These are phyloP conservation scores for Ectropis crepuscularia DNA, from an alignment of 2,888 invertebrate genomes.

Conservation along the genomic window DNA sequence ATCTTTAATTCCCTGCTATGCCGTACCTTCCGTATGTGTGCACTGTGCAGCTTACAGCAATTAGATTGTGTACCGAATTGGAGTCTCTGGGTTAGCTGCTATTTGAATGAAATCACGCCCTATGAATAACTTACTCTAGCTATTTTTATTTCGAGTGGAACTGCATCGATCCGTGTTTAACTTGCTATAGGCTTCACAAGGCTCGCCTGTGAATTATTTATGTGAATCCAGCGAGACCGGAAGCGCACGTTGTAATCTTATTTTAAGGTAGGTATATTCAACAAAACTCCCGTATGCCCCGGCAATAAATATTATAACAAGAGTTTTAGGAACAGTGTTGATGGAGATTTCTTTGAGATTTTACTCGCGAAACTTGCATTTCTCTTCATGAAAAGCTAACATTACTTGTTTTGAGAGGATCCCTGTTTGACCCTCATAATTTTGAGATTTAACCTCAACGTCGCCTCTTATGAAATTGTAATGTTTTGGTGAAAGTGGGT, in stretches of 20 bases:
- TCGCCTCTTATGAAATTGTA: too few species aligned
- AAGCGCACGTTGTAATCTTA: constrained; percentile 63
- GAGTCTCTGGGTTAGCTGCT: too few species aligned
- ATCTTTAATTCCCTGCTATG: too few species aligned
- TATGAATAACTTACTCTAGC: background rate
- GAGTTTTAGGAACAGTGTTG: constrained; percentile 23
- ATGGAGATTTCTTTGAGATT: constrained; percentile 27
- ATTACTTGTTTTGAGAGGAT: too few species aligned
- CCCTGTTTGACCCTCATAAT: too few species aligned
- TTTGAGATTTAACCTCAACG: too few species aligned
- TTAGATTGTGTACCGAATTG: too few species aligned
- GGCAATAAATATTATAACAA: constrained; percentile 53
- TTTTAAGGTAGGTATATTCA: constrained; percentile 63
- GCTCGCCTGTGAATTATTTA: constrained; percentile 73
- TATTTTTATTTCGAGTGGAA: constrained; percentile 40
- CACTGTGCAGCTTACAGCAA: too few species aligned
- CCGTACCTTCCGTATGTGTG: too few species aligned
- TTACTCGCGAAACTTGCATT: background rate
- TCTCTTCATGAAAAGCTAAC: too few species aligned
- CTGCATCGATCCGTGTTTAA: constrained; percentile 71
- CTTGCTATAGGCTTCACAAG: constrained; percentile 66
- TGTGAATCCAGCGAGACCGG: constrained; percentile 61
- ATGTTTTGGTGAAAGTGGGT: too few species aligned
- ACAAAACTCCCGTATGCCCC: constrained; percentile 49
- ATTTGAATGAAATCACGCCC: too few species aligned